These are phyloP conservation scores for Drosophila anomelani DNA, from an alignment of 2,888 invertebrate species.

Conservation along the genomic window DNA sequence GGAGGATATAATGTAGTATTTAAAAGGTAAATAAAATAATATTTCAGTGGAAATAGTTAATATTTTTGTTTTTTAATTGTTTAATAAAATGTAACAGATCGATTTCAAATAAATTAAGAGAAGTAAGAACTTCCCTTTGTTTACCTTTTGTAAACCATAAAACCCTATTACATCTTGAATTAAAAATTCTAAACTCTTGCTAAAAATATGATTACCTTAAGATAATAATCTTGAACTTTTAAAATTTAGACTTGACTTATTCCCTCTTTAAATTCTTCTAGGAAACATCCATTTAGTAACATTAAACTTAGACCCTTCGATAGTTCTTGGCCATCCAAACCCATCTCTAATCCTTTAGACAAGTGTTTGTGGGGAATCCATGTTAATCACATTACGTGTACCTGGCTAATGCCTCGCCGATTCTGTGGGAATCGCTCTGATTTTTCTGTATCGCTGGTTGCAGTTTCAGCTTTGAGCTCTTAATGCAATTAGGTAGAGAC, in stretches of 20 bases:
- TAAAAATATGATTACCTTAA: background rate
- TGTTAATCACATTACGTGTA: constrained; percentile 57
- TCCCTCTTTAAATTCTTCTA: background rate
- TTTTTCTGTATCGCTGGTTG: constrained; percentile 52
- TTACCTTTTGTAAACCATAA: background rate
- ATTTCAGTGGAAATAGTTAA: no score
- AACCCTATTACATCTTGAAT: background rate
- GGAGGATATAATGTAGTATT: no score
- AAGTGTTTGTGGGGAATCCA: constrained; percentile 33
- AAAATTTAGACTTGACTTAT: background rate
- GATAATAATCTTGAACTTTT: background rate
- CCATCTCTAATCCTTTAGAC: constrained; percentile 12
- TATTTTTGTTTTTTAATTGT: no score
- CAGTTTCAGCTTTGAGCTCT: constrained; percentile 59
- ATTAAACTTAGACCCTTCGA: background rate
- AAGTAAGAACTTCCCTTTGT: no score
- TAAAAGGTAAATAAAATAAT: no score
- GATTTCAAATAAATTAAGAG: accelerated
- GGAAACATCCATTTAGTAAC: background rate
- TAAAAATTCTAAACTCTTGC: accelerated
- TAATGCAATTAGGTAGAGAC: constrained; percentile 72
- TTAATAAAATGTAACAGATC: no score
- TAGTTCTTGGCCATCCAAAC: background rate
- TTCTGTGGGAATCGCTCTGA: constrained; percentile 78
- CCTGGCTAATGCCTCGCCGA: constrained; percentile 55